Conservation (phyloP, 2,797 vertebrate genomes). For the Otolemur crassicaudatus region DNA sequence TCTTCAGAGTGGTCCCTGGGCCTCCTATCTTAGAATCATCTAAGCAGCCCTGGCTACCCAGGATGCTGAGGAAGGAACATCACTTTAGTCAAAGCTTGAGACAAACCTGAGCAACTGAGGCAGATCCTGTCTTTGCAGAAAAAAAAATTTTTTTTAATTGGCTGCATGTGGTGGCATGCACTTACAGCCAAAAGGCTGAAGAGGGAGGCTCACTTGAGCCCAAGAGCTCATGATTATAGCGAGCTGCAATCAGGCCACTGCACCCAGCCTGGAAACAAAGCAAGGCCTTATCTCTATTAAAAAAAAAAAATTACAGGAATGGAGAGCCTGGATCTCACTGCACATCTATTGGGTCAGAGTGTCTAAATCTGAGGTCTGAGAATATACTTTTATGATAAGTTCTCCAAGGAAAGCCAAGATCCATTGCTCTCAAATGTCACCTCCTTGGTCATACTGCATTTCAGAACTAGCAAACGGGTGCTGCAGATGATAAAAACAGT, state of each 20-base stretch:
- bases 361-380: background rate
- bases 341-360: background rate
- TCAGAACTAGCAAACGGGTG: background rate
- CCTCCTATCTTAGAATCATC: background rate
- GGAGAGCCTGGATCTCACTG: background rate
- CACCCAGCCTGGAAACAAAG: background rate
- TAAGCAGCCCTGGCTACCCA: background rate
- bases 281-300: background rate
- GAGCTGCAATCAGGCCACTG: background rate
- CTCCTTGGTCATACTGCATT: background rate
- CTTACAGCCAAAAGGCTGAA: background rate
- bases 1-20: background rate
- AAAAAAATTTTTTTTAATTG: background rate
- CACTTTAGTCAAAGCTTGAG: background rate
- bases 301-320: background rate
- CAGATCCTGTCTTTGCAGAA: background rate
- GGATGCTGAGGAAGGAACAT: background rate
- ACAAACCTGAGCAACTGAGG: background rate
- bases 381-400: constrained; percentile 31
- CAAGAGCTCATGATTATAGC: background rate
- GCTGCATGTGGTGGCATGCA: background rate
- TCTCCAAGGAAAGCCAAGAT: constrained; percentile 36
- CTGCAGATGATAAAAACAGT: background rate
- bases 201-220: background rate
- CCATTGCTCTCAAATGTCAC: background rate